A percentile compares a stretch with the other conserved stretches of the same genome.
These are phyloP conservation scores for Theodoxus fluviatilis DNA, from an alignment of 2,888 invertebrate species.

Conservation along the genomic window DNA sequence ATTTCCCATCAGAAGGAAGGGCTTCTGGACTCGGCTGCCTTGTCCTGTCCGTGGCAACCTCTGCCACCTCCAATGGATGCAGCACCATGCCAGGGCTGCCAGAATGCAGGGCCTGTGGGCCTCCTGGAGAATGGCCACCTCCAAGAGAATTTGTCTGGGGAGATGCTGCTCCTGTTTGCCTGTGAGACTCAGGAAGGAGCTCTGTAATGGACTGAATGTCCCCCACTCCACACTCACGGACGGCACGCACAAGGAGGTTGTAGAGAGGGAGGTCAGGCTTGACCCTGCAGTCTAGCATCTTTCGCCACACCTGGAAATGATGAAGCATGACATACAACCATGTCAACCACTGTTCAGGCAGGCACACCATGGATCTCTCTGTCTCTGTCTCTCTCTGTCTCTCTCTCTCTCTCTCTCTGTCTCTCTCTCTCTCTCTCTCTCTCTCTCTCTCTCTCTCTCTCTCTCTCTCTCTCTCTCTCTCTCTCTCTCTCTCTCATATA, in stretches of 20 bases:
- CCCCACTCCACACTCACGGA: slow-evolving; percentile 79
- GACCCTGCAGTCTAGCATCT: slow-evolving; percentile 75
- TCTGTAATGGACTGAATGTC: slow-evolving; percentile 54
- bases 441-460: no score
- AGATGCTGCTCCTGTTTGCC: no score
- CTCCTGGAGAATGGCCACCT: background rate
- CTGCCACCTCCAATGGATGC: slow-evolving; percentile 22
- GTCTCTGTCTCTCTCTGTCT: no score
- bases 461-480: no score
- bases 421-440: no score
- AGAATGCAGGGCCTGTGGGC: slow-evolving; percentile 1
- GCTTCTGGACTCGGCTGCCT: background rate
- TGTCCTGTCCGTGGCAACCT: background rate
- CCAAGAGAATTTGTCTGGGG: no score
- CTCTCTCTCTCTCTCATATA: no score
- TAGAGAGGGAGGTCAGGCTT: slow-evolving; percentile 78
- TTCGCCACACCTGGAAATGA: slow-evolving; percentile 79
- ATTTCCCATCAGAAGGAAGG: no score
- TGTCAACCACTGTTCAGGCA: background rate
- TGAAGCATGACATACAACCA: slow-evolving; percentile 26
- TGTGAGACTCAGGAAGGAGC: no score
- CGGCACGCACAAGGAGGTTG: slow-evolving; percentile 81
- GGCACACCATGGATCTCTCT: no score
- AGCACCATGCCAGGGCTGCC: background rate
- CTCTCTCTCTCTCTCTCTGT: no score